Evolutionary conservation across 2,888 invertebrate species (phyloP), one percentile per base, ranked within the genome.

Genomic region (Caenorhabditis japonica): DNA sequence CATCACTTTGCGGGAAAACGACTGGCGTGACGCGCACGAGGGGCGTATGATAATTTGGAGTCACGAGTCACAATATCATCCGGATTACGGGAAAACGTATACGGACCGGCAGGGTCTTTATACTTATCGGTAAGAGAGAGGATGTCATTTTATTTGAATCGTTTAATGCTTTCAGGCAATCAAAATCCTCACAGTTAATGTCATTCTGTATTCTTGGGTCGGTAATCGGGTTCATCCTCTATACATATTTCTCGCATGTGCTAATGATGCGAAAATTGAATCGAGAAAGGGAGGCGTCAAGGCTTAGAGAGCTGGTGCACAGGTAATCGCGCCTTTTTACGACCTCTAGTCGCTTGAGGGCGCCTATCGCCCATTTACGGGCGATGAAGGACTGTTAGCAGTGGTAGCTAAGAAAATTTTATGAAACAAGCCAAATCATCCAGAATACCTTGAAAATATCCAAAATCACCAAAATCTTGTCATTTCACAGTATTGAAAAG

Each of bases 221-320:
- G 0, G 82, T 82, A 15, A 80, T 82, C 55, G 82, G 79, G 38
- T 82, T 82, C 69, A 77, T 82, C 12, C 60, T 82, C 10, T 82
- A 82, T 70, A 80, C 80, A 53, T 82, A 82, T 56, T 66, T 82
- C 33, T 72, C 77, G 8, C 82, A 82, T 53, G 80, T 82, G 44
- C 44, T 79, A 8, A 61, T 80, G 69, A 66, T 80, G 53, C 56
- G 82, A 12, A 62, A 62, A 34, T 21, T 81, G 33, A 59, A 74
- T 47, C 44, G 72, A 34, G 75, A 75, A 21, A 51, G 56, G 4
- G 75, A 79, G 33, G 71, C 75, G 15, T 39, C 66, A 8, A 43
- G 77, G 41, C 61, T 79, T 38, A 44, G 72, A 17, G 76, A 76
- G 39, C 72, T 79, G 10, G 61, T 79, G 15, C 62, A 79, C 21